Evolutionary conservation across 2,888 invertebrate genomes (phyloP), one percentile per base, ranked within the genome.

Genomic region (Macropis europaea): DNA sequence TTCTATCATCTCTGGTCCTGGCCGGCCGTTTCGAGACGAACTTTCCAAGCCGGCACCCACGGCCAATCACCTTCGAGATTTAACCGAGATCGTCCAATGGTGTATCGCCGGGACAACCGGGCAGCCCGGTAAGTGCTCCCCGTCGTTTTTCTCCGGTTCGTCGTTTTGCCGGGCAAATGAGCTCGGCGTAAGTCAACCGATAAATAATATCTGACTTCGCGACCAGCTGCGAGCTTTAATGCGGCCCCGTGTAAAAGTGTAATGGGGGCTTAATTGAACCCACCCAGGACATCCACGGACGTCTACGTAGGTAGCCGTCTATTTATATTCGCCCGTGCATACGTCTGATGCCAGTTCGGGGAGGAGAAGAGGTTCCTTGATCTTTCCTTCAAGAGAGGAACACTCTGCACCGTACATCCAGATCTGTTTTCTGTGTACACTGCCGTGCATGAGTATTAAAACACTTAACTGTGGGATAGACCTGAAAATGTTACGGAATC

Each of bases 171-270:
- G 78, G 81, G 81, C 82, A 86, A 85, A 84, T 83, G 79, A 85
- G 82, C 83, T 72, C 77, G 81, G 77, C 82, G 84, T 82, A 85
- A 85, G 85, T 86, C 84, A 81, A 81, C 82, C 85, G 84, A 86
- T 86, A 85, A 86, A 86, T 86, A 85, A 85, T 85, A 85, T 79
- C 76, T 72, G 74, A 77, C 81, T 77, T 76, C 68, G 77, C 76
- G 77, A 82, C 83, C 82, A 83, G 81, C 82, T 79, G 82, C 77
- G 79, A 76, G 78, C 81, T 76, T 82, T 85, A 84, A 84, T 82
- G 73, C 76, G 77, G 75, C 60, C 77, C 77, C 69, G 76, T 75
- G 79, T 70, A 84, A 85, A 86, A 86, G 77, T 84, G 81, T 79
- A 83, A 83, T 83, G 79, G 76, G 77, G 76, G 71, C 82, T 86